These are phyloP conservation scores for Pseudomugil tenellus DNA, from an alignment of 2,797 vertebrate species.

Conservation along the genomic window DNA sequence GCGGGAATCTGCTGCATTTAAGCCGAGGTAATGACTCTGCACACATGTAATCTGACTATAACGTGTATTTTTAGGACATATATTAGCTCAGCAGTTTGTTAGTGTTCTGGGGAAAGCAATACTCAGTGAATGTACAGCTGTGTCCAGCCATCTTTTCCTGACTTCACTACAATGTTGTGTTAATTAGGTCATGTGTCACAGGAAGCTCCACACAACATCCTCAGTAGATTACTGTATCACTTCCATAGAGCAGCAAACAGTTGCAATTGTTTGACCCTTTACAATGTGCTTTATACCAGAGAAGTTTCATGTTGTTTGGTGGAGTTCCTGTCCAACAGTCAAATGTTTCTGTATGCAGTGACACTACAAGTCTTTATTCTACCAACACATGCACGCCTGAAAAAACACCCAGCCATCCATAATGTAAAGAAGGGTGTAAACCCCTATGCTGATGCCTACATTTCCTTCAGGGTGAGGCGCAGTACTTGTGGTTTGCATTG, in stretches of 20 bases:
- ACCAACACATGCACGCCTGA: background rate
- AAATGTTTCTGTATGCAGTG: background rate
- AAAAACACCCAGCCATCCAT: background rate
- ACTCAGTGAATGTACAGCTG: background rate
- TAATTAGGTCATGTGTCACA: constrained; percentile 19
- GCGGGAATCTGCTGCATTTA: background rate
- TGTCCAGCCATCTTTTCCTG: background rate
- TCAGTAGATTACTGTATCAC: constrained; percentile 10
- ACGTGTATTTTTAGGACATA: background rate
- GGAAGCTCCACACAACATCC: constrained; percentile 47
- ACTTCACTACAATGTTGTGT: constrained; percentile 10
- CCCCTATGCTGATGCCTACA: constrained; percentile 18
- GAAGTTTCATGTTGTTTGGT: constrained; percentile 6
- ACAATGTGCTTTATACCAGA: constrained; percentile 15
- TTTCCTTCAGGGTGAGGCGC: constrained; percentile 47
- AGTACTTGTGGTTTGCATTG: constrained; percentile 30
- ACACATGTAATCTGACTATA: background rate
- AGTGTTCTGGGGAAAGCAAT: background rate
- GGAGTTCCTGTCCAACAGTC: constrained; percentile 15
- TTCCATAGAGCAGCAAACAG: constrained; percentile 17
- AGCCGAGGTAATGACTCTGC: background rate
- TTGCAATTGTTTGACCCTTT: constrained; percentile 37
- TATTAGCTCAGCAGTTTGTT: background rate
- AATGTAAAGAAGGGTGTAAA: constrained; percentile 21
- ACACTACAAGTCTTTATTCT: background rate